phyloP scores from a whole-genome alignment of 1,140 invertebrate genomes.

The Diorhabda carinulata region DNA sequence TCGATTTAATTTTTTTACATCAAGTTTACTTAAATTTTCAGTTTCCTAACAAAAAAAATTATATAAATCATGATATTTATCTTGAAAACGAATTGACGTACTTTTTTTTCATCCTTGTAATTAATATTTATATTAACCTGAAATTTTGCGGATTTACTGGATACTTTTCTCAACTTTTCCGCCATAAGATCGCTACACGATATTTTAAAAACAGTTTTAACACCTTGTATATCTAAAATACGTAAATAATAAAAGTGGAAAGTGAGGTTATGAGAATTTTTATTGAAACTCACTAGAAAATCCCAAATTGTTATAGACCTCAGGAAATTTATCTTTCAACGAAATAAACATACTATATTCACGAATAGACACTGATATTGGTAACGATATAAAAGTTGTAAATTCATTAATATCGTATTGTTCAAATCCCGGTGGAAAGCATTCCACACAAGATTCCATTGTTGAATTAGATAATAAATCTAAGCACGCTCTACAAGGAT shows the following conservation, averaged over 20 bases:
- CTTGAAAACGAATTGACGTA: conserved; percentile 12
- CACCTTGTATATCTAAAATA: conserved; percentile 32
- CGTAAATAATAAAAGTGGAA: conserved; percentile 39
- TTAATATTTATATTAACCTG: conserved; percentile 35
- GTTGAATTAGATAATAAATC: conserved; percentile 58
- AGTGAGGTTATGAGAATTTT: background rate
- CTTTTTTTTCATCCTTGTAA: conserved; percentile 37
- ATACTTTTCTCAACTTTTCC: conserved; percentile 34
- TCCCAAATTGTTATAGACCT: conserved; percentile 26
- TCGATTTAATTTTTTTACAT: too few relatives aligned
- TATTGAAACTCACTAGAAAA: conserved; percentile 18
- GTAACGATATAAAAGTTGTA: conserved; percentile 47
- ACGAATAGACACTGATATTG: conserved; percentile 46
- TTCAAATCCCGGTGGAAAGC: conserved; percentile 45
- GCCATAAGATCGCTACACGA: conserved; percentile 31
- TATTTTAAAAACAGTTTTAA: conserved; percentile 40
- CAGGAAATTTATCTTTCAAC: conserved; percentile 46
- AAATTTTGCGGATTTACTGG: conserved; percentile 38
- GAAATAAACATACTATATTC: conserved; percentile 49
- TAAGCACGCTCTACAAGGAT: conserved; percentile 58
- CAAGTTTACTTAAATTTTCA: too few relatives aligned
- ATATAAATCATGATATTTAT: conserved; percentile 8
- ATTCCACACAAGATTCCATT: conserved; percentile 48
- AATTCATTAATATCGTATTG: conserved; percentile 49
- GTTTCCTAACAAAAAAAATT: too few relatives aligned